Conservation (phyloP, 2,797 vertebrate genomes). For the Coilia nasus region DNA sequence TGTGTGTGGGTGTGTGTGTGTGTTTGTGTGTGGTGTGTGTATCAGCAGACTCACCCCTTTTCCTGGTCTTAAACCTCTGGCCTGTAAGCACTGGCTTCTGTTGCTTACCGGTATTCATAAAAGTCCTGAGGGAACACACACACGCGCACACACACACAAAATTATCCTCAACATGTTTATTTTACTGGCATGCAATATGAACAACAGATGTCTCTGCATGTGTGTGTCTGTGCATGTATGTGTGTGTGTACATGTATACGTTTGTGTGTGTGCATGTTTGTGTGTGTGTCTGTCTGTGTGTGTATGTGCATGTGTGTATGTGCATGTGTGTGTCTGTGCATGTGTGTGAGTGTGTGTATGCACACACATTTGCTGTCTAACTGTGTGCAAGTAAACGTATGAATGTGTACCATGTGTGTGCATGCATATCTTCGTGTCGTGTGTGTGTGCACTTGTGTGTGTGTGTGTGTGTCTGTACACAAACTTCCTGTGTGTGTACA, state of each 20-base stretch:
- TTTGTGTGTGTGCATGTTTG: slow-evolving; percentile 23
- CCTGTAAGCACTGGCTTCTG: slow-evolving; percentile 97
- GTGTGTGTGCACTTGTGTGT: neutral
- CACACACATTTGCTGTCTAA: too few relatives aligned
- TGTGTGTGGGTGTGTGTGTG: slow-evolving; percentile 21
- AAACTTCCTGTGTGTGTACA: too few relatives aligned
- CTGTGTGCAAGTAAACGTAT: neutral
- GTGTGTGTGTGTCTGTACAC: neutral
- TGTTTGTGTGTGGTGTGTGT: slow-evolving; percentile 25
- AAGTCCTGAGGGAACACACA: slow-evolving; percentile 79
- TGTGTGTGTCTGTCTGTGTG: slow-evolving; percentile 5
- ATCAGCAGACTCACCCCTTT: slow-evolving; percentile 83
- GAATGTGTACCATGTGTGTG: too few relatives aligned
- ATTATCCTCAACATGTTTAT: neutral
- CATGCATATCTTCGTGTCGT: too few relatives aligned
- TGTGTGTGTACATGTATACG: too few relatives aligned
- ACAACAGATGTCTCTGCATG: neutral
- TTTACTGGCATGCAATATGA: neutral
- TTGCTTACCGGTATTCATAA: slow-evolving; percentile 93
- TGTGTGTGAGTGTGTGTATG: neutral
- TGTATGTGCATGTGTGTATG: slow-evolving; percentile 7
- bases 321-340: slow-evolving; percentile 2
- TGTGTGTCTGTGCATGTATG: neutral
- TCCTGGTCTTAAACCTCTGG: slow-evolving; percentile 96
- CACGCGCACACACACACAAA: neutral